Conservation (phyloP, 2,888 invertebrate genomes). For the Yponomeuta cagnagella region DNA sequence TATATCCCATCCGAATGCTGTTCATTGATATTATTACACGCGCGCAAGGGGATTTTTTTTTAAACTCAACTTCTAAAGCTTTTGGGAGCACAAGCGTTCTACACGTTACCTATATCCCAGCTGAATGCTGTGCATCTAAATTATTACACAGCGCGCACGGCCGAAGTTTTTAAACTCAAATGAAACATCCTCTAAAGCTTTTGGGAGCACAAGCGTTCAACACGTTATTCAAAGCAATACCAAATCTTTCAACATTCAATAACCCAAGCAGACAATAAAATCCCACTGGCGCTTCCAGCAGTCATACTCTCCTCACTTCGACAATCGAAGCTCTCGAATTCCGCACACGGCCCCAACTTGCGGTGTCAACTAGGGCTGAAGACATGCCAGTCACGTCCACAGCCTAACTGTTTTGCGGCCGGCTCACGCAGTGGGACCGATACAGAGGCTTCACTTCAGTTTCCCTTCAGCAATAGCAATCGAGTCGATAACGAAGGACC, state of each 20-base stretch:
- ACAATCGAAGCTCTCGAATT: constrained; percentile 28
- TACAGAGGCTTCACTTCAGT: not conserved
- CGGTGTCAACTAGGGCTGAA: constrained; percentile 53
- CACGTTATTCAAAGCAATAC: not conserved
- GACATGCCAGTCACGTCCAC: constrained; percentile 60
- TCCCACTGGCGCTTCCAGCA: not conserved
- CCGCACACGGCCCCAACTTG: constrained; percentile 48
- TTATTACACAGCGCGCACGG: too few relatives aligned
- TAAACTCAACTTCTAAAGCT: too few relatives aligned
- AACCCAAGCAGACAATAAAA: not conserved
- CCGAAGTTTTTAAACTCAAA: too few relatives aligned
- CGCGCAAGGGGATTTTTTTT: too few relatives aligned
- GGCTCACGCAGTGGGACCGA: not conserved
- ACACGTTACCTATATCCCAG: too few relatives aligned
- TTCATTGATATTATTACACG: too few relatives aligned
- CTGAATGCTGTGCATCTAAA: too few relatives aligned
- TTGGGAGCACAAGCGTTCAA: too few relatives aligned
- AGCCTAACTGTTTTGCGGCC: constrained; percentile 54
- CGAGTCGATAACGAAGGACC: too few relatives aligned
- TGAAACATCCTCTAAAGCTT: too few relatives aligned
- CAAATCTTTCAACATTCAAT: not conserved
- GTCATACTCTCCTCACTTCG: not conserved
- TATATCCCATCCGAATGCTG: too few relatives aligned
- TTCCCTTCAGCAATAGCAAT: not conserved
- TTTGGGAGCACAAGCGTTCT: too few relatives aligned